Base-by-base conservation (phyloP, 2,797 vertebrate species). In the Notamacropus eugenii region DNA sequence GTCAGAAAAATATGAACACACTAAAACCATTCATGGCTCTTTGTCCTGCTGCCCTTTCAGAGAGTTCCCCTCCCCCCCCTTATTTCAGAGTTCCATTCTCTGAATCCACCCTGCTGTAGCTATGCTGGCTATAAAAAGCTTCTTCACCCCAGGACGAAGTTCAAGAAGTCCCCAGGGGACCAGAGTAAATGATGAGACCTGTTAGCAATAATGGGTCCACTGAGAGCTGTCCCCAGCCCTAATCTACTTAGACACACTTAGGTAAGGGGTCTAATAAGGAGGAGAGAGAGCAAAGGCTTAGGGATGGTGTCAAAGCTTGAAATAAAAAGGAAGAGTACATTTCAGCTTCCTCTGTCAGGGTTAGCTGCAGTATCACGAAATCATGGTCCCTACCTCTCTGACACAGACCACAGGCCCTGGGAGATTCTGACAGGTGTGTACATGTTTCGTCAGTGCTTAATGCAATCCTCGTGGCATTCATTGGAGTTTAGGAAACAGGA, bases 31-130 rank as follows among this genome's bases (percentile, higher is more conserved):
- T 98, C 97, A 98, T 29, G 93, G 91, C 96, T 97, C 98, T 98
- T 98, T 98, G 96, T 98, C 98, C 91, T 93, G 97, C 93, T 98
- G 97, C 98, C 98, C 98, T 98, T 98, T 98, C 96, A 98, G 98
- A 94, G 24, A 55, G 92, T 57, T 92, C 94, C 96, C 95, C 40
- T 9, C 22, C 11, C 40, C 40, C 74, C 96, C 94, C 96, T 95
- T 92, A 90, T 98, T 98, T 98, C 94, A 82, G 67, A 95, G 96
- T 93, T 97, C 98, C 97, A 98, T 98, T 99, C 98, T 99, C 97
- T 96, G 96, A 96, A 31, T 97, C 97, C 54, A 95, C 98, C 97
- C 98, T 97, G 98, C 98, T 98, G 98, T 91, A 97, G 62, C 96
- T 97, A 95, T 29, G 96, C 96, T 94, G 95, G 96, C 97, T 96